These are phyloP conservation scores for Pocillopora grandis DNA, from an alignment of 92 coral and sea anemone genomes.

Conservation along the genomic window DNA sequence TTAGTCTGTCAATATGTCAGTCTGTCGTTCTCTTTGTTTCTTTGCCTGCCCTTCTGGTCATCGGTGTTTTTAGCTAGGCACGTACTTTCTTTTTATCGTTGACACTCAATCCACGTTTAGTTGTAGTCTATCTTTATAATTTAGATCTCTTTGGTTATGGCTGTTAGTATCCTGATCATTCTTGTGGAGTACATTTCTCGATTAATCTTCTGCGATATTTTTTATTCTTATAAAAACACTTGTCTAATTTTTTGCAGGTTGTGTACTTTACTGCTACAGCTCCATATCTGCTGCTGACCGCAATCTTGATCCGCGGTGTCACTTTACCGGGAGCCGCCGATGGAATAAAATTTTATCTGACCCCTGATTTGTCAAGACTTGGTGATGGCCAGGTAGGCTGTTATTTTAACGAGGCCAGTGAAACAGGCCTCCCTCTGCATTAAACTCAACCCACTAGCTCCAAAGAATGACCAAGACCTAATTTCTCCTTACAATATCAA, in stretches of 20 bases:
- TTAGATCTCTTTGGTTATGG: too few relatives aligned
- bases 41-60: background rate
- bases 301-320: slow-evolving; percentile 77
- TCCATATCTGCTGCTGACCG: slow-evolving; percentile 73
- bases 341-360: slow-evolving; percentile 72
- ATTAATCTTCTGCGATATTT: background rate
- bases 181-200: too few relatives aligned
- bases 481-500: too few relatives aligned
- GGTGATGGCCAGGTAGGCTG: slow-evolving; percentile 58
- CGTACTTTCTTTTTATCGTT: too few relatives aligned
- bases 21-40: background rate
- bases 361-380: slow-evolving; percentile 60
- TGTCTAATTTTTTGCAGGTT: slow-evolving; percentile 35
- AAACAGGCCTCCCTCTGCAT: too few relatives aligned
- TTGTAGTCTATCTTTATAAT: too few relatives aligned
- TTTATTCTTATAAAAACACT: background rate
- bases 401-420: too few relatives aligned
- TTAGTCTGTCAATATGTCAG: background rate
- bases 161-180: too few relatives aligned
- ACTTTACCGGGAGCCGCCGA: slow-evolving; percentile 69
- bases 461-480: too few relatives aligned
- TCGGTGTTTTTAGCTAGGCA: too few relatives aligned
- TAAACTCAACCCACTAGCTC: too few relatives aligned
- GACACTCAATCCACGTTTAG: too few relatives aligned
- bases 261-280: slow-evolving; percentile 91